Evolutionary conservation across 2,888 invertebrate genomes (phyloP).

Genomic region (Papilio gigon): DNA sequence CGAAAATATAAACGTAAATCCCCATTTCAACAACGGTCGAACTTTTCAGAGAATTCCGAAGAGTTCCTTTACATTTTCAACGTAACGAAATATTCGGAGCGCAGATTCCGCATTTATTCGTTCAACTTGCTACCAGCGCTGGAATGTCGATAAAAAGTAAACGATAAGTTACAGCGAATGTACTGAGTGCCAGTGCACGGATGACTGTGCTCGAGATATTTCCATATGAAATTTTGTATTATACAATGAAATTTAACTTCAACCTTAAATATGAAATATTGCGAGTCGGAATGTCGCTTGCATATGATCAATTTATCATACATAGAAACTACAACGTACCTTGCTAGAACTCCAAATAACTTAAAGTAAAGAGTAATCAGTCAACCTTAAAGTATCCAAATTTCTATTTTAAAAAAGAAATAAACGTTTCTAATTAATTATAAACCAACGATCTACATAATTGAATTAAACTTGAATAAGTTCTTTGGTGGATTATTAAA

Average conservation of each 20-base stretch:
- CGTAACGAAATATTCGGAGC: conserved; percentile 18
- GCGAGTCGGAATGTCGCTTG: too few species aligned
- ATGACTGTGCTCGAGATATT: background rate
- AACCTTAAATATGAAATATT: background rate
- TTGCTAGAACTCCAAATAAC: too few species aligned
- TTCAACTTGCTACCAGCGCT: background rate
- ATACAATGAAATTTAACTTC: background rate
- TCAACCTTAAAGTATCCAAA: background rate
- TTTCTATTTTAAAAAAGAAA: background rate
- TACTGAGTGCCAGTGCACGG: background rate
- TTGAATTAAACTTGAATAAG: background rate
- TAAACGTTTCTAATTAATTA: background rate
- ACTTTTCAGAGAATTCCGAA: background rate
- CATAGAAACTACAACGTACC: too few species aligned
- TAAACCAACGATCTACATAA: background rate
- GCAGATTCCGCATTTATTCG: background rate
- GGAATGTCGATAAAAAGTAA: background rate
- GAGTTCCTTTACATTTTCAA: conserved; percentile 1
- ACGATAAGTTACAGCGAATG: background rate
- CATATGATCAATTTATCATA: too few species aligned
- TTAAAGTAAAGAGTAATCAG: too few species aligned
- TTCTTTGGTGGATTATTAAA: background rate
- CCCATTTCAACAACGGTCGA: background rate
- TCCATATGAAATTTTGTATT: conserved; percentile 1
- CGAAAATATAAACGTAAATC: background rate